Evolutionary conservation across 2,888 invertebrate genomes (phyloP).

Genomic region (Suillia variegata): DNA sequence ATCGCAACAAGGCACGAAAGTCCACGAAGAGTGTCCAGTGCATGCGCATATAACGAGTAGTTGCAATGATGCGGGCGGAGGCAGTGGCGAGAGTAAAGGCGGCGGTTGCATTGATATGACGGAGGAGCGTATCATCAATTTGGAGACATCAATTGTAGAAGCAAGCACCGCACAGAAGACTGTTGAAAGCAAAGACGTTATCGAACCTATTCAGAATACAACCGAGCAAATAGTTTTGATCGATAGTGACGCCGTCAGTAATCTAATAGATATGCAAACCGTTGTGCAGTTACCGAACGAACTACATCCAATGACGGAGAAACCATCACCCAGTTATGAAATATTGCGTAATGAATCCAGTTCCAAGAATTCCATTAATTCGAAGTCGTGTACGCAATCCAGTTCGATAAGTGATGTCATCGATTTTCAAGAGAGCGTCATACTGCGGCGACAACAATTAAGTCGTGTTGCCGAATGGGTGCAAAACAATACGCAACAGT

Average conservation of each 20-base stretch:
- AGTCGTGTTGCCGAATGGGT: slow-evolving; percentile 80
- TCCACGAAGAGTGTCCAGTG: neutral
- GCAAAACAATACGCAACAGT: slow-evolving; percentile 68
- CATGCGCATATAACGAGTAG: slow-evolving; percentile 6
- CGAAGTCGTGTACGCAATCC: slow-evolving; percentile 46
- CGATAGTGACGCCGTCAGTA: neutral
- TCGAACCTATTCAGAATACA: neutral
- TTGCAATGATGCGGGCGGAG: neutral
- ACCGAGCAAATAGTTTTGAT: neutral
- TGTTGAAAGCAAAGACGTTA: too few relatives aligned
- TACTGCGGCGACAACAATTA: slow-evolving; percentile 69
- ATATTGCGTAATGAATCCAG: slow-evolving; percentile 31
- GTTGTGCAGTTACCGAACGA: neutral
- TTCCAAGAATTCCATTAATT: slow-evolving; percentile 2
- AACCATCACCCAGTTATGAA: slow-evolving; percentile 30
- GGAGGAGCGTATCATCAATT: too few relatives aligned
- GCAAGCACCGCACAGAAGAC: neutral
- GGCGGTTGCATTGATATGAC: neutral
- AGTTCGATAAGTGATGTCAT: slow-evolving; percentile 57
- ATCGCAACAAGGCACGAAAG: neutral
- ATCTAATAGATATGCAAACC: neutral
- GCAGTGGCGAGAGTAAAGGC: neutral
- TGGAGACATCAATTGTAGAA: too few relatives aligned
- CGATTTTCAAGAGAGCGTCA: slow-evolving; percentile 61
- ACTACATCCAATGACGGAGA: neutral